A percentile compares a stretch with the other conserved stretches of the same genome.
Evolutionary conservation across 2,113 vertebrate species (phyloP).

Genomic region (Myrmophylax atrothorax): DNA sequence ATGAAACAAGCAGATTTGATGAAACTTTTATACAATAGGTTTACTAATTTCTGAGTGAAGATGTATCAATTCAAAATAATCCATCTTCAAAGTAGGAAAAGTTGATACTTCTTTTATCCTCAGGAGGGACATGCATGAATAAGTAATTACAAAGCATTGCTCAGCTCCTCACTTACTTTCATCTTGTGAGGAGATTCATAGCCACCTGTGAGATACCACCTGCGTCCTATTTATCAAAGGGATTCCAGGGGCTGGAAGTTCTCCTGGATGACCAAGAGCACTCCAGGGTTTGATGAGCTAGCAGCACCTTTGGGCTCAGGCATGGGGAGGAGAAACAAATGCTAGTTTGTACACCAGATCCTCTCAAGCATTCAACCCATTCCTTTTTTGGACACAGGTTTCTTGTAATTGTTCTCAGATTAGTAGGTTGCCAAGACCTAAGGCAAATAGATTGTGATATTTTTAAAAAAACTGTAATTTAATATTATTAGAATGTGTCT

Average conservation of each 20-base stretch:
- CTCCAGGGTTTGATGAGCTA: background rate
- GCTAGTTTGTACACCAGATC: background rate
- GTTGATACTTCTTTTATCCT: slow-evolving; percentile 30
- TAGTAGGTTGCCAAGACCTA: background rate
- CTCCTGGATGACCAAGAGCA: background rate
- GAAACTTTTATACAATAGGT: background rate
- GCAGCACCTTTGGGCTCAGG: background rate
- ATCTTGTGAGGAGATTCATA: slow-evolving; percentile 72
- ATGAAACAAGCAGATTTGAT: background rate
- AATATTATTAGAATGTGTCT: background rate
- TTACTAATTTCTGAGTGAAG: slow-evolving; percentile 35
- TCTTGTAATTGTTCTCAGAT: background rate
- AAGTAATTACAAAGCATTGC: slow-evolving; percentile 62
- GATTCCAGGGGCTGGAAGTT: background rate
- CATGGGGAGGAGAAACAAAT: background rate
- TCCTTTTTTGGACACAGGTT: background rate
- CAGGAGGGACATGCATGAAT: background rate
- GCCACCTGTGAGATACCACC: slow-evolving; percentile 48
- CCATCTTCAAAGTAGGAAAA: background rate
- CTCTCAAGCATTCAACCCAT: background rate
- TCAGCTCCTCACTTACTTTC: slow-evolving; percentile 41
- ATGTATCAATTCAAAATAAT: slow-evolving; percentile 49
- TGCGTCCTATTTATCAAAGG: slow-evolving; percentile 69
- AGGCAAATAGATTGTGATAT: background rate
- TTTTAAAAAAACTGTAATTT: background rate